These are phyloP conservation scores for Vulpes ferrilata DNA, from an alignment of 2,113 vertebrate species.

Conservation along the genomic window DNA sequence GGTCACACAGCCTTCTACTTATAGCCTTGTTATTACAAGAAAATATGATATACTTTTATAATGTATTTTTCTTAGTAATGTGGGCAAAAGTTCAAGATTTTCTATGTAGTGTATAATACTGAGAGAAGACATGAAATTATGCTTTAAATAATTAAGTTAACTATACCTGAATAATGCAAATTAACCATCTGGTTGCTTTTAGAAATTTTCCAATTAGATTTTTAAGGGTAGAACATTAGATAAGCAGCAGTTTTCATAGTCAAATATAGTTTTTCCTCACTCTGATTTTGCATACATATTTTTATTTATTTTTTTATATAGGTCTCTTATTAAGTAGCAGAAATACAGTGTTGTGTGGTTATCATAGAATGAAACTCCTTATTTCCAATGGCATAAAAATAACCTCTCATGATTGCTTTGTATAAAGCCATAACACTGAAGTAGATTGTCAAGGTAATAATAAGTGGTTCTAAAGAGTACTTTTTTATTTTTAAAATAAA, in stretches of 20 bases:
- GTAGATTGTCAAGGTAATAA: slow-evolving; percentile 40
- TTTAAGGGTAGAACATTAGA: slow-evolving; percentile 16
- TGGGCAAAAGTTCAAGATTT: not conserved
- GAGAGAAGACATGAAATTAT: not conserved
- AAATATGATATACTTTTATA: not conserved
- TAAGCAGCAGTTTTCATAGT: not conserved
- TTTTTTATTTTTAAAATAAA: slow-evolving; percentile 68
- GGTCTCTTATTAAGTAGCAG: not conserved
- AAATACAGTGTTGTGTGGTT: not conserved
- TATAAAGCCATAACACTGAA: not conserved
- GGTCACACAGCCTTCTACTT: not conserved
- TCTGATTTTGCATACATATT: not conserved
- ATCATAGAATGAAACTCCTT: not conserved
- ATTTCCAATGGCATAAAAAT: slow-evolving; percentile 2
- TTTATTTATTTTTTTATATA: slow-evolving; percentile 18
- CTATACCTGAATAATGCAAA: not conserved
- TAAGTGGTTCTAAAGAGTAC: slow-evolving; percentile 41
- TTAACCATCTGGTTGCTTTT: slow-evolving; percentile 28
- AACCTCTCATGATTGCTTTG: slow-evolving; percentile 5
- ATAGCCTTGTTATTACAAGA: not conserved
- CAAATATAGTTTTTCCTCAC: not conserved
- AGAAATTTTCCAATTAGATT: slow-evolving; percentile 4
- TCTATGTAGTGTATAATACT: not conserved
- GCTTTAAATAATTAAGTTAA: not conserved
- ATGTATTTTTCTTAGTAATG: not conserved